Percentiles rank a stretch among this genome's conserved stretches.
Evolutionary conservation across 2,888 invertebrate genomes (phyloP).

Genomic region (Lutraria lutraria): DNA sequence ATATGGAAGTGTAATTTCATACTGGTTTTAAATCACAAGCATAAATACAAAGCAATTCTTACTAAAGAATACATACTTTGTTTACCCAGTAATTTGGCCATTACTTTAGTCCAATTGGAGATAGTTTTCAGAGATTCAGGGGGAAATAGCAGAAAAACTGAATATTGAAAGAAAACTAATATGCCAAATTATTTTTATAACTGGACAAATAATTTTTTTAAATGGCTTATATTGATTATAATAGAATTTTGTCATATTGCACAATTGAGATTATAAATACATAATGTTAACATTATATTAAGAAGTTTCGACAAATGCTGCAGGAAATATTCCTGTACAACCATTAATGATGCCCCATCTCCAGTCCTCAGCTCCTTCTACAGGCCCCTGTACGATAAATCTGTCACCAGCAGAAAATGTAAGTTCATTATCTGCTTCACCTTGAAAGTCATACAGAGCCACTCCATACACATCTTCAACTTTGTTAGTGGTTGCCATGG

Average conservation of each 20-base stretch:
- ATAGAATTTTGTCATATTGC: background rate
- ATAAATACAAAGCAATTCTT: too few species aligned
- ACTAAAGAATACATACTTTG: too few species aligned
- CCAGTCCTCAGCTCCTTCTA: constrained; percentile 88
- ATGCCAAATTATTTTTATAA: too few species aligned
- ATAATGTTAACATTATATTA: background rate
- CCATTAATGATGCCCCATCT: constrained; percentile 76
- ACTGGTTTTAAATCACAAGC: too few species aligned
- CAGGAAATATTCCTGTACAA: constrained; percentile 80
- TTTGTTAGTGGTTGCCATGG: background rate
- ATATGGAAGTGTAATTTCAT: too few species aligned
- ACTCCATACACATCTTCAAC: constrained; percentile 48
- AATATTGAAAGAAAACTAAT: too few species aligned
- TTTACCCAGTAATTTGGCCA: too few species aligned
- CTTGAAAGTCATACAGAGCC: constrained; percentile 80
- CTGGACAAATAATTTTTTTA: too few species aligned
- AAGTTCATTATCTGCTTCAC: constrained; percentile 79
- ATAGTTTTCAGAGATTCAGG: too few species aligned
- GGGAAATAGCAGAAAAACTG: too few species aligned
- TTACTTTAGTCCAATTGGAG: too few species aligned
- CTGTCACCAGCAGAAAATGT: constrained; percentile 73
- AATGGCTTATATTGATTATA: background rate
- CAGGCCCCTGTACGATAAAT: constrained; percentile 90
- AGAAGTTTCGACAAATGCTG: constrained; percentile 71
- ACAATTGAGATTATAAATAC: background rate